Percentiles rank a stretch among this genome's conserved stretches.
phyloP scores from a whole-genome alignment of 2,797 vertebrate species.

The Gila robusta region DNA sequence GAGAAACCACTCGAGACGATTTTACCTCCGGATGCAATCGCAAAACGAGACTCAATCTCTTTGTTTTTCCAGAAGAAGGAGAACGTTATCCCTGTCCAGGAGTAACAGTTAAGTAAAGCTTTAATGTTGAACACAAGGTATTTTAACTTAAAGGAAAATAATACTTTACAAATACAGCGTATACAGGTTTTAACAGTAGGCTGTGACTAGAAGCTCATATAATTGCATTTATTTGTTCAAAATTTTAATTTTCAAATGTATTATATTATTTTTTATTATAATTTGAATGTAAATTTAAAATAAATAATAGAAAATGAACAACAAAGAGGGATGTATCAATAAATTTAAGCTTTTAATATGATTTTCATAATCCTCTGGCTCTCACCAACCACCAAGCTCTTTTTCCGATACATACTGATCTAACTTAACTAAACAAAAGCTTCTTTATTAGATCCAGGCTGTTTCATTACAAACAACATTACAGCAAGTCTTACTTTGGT shows the following conservation, averaged over 20 bases:
- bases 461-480: slow-evolving; percentile 33
- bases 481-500: background rate
- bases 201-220: background rate
- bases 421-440: slow-evolving; percentile 37
- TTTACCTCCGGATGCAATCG: slow-evolving; percentile 87
- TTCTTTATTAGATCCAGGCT: slow-evolving; percentile 35
- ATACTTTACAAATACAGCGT: background rate
- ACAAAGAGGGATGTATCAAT: background rate
- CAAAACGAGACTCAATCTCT: slow-evolving; percentile 76
- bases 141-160: background rate
- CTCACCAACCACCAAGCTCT: slow-evolving; percentile 13
- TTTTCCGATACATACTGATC: slow-evolving; percentile 15
- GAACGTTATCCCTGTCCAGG: slow-evolving; percentile 88
- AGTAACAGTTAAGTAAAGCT: background rate
- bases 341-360: background rate
- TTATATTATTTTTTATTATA: background rate
- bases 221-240: background rate
- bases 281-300: background rate
- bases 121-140: background rate
- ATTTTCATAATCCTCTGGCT: slow-evolving; percentile 19
- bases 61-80: slow-evolving; percentile 98
- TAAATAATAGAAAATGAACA: background rate
- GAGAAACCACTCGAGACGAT: slow-evolving; percentile 93
- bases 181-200: background rate
- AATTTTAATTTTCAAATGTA: background rate